Percentiles rank a stretch among this genome's conserved stretches.
These are phyloP conservation scores for Xerus rutilus DNA, from an alignment of 2,797 vertebrate species.

Conservation along the genomic window DNA sequence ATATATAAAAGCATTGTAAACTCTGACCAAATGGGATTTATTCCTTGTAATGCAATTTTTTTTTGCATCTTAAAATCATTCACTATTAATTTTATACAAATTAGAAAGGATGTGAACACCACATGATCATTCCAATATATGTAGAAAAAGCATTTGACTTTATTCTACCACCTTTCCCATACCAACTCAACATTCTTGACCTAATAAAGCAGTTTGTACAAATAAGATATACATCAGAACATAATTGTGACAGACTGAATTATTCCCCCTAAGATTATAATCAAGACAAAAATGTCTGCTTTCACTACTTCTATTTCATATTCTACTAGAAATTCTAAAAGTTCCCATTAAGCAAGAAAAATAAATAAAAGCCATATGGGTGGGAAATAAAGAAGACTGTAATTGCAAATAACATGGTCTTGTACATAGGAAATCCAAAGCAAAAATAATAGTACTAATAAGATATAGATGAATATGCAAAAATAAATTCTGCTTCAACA, in stretches of 20 bases:
- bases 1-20: too few relatives aligned
- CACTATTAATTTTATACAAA: too few relatives aligned
- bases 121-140: too few relatives aligned
- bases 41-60: not conserved
- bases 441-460: not conserved
- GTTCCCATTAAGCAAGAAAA: too few relatives aligned
- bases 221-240: too few relatives aligned
- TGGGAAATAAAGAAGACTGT: not conserved
- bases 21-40: not conserved
- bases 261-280: not conserved
- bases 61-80: not conserved
- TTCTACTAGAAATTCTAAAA: not conserved
- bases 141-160: too few relatives aligned
- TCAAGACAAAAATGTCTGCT: not conserved
- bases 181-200: too few relatives aligned
- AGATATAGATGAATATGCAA: not conserved
- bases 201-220: too few relatives aligned
- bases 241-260: not conserved
- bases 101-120: too few relatives aligned
- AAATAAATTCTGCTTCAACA: not conserved
- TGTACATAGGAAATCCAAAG: not conserved
- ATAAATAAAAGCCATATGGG: not conserved
- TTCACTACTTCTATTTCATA: not conserved
- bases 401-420: not conserved
- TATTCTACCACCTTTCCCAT: too few relatives aligned